phyloP scores from a whole-genome alignment of 2,888 invertebrate species.

The Zygogramma bicolorata region DNA sequence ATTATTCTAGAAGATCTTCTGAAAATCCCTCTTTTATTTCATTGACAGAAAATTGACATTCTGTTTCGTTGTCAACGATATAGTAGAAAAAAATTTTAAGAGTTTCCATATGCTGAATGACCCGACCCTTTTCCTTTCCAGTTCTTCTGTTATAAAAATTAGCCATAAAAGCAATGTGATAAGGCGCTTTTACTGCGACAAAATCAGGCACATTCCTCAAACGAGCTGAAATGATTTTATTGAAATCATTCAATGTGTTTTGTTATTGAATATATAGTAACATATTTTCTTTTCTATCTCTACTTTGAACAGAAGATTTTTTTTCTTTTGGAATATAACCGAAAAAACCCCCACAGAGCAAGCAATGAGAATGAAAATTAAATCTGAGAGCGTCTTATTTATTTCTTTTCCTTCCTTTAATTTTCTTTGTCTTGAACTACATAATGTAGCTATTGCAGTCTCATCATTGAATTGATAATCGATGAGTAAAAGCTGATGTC shows the following conservation, averaged over 20 bases:
- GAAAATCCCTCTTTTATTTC: too few relatives aligned
- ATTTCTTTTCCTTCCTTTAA: slow-evolving; percentile 32
- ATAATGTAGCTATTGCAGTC: slow-evolving; percentile 41
- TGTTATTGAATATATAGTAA: slow-evolving; percentile 45
- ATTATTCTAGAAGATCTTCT: too few relatives aligned
- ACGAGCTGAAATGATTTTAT: slow-evolving; percentile 47
- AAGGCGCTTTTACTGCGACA: slow-evolving; percentile 48
- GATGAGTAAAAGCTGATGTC: slow-evolving; percentile 45
- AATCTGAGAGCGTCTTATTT: slow-evolving; percentile 45
- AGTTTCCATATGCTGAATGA: slow-evolving; percentile 50
- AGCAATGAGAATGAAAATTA: slow-evolving; percentile 47
- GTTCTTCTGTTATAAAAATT: slow-evolving; percentile 46
- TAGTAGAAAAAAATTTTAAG: slow-evolving; percentile 43
- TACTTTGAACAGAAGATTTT: slow-evolving; percentile 44
- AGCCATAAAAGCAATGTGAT: slow-evolving; percentile 51
- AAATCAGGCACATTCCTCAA: slow-evolving; percentile 47
- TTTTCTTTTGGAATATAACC: slow-evolving; percentile 38
- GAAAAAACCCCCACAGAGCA: slow-evolving; percentile 43
- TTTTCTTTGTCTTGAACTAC: slow-evolving; percentile 41
- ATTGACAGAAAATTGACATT: too few relatives aligned
- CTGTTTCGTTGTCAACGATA: too few relatives aligned
- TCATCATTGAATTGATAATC: slow-evolving; percentile 41
- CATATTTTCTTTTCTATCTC: slow-evolving; percentile 47
- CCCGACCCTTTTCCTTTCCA: slow-evolving; percentile 48
- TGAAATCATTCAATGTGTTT: slow-evolving; percentile 46